Evolutionary conservation across 2,888 invertebrate genomes (phyloP).

Genomic region (Homarus gammarus): DNA sequence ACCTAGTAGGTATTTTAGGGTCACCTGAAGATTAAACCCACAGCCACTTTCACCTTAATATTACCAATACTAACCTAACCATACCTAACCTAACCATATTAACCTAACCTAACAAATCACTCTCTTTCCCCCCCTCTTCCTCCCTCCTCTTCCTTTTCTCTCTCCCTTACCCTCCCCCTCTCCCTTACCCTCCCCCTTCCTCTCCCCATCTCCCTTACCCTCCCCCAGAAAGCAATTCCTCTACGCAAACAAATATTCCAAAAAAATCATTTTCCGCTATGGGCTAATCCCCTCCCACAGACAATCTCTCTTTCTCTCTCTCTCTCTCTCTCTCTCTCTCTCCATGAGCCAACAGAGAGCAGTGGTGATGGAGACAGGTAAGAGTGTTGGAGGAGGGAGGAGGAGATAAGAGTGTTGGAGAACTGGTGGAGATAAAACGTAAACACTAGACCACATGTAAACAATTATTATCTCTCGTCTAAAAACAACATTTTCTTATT

Average conservation of each 20-base stretch:
- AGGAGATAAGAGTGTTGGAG: background rate
- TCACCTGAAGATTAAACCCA: too few species aligned
- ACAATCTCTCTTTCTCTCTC: background rate
- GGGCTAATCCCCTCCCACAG: too few species aligned
- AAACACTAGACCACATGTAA: conserved; percentile 85
- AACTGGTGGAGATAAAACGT: conserved; percentile 84
- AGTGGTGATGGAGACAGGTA: background rate
- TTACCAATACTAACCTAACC: too few species aligned
- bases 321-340: background rate
- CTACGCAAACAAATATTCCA: too few species aligned
- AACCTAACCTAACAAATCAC: background rate
- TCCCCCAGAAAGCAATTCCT: too few species aligned
- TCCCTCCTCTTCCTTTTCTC: background rate
- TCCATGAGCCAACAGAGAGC: too few species aligned
- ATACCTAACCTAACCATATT: too few species aligned
- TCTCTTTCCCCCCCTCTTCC: too few species aligned
- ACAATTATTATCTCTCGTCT: conserved; percentile 80
- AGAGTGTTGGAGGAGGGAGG: background rate
- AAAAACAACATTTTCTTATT: too few species aligned
- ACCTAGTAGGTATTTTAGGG: too few species aligned
- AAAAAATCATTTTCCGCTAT: too few species aligned
- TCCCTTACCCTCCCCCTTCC: background rate
- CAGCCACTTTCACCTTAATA: too few species aligned
- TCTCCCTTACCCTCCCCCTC: background rate
- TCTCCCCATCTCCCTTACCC: background rate